Percentiles rank a stretch among this genome's conserved stretches.
phyloP scores from a whole-genome alignment of 2,113 vertebrate species.

The Eonycteris spelaea region DNA sequence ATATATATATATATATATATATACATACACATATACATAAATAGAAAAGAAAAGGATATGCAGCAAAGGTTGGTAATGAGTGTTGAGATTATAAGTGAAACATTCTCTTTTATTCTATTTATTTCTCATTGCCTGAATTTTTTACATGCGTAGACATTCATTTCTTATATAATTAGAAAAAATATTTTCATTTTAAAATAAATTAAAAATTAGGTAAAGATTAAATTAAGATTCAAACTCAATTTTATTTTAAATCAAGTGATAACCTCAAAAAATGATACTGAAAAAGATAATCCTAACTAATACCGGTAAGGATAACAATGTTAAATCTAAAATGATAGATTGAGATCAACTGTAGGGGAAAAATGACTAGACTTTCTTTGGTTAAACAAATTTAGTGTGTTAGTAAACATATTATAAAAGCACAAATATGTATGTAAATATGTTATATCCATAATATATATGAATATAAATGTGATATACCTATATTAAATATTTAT shows the following conservation, averaged over 20 bases:
- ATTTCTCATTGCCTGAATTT: neutral
- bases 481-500: neutral
- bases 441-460: neutral
- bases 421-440: neutral
- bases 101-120: neutral
- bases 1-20: neutral
- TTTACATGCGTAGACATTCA: neutral
- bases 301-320: neutral
- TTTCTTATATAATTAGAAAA: neutral
- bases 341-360: neutral
- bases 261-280: slow-evolving; percentile 7
- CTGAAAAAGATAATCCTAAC: neutral
- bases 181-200: slow-evolving; percentile 2
- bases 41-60: neutral
- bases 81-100: neutral
- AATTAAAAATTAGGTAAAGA: neutral
- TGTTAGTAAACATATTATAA: neutral
- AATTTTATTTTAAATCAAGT: neutral
- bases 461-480: neutral
- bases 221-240: neutral
- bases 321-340: neutral
- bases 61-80: neutral
- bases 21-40: neutral
- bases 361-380: neutral
- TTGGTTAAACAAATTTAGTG: neutral